phyloP scores from a whole-genome alignment of 2,888 invertebrate genomes.

The Lithophane leautieri region DNA sequence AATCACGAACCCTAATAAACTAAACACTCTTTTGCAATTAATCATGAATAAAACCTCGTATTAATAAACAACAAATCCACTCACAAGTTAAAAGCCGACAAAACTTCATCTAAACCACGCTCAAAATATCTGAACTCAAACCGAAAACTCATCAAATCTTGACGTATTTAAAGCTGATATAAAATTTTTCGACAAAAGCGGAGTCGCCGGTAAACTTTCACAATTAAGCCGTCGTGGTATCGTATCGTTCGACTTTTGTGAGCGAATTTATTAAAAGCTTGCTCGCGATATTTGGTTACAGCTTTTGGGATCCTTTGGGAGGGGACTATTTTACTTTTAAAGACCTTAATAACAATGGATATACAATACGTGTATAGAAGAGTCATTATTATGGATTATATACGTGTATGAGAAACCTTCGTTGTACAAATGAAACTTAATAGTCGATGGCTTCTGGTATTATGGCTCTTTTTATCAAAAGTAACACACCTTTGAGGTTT shows the following conservation, averaged over 20 bases:
- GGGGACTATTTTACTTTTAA: constrained; percentile 53
- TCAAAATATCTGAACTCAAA: constrained; percentile 59
- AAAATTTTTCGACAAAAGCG: constrained; percentile 70
- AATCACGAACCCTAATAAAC: constrained; percentile 12
- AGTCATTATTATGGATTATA: background rate
- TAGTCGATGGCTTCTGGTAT: background rate
- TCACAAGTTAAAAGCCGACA: constrained; percentile 36
- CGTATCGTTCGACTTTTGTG: constrained; percentile 64
- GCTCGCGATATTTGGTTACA: constrained; percentile 69
- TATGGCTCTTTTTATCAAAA: background rate
- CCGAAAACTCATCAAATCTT: constrained; percentile 69
- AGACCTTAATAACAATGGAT: constrained; percentile 18
- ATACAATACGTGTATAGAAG: background rate
- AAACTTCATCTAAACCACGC: constrained; percentile 49
- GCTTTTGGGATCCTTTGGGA: constrained; percentile 49
- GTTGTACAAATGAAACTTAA: background rate
- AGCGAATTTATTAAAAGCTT: constrained; percentile 75
- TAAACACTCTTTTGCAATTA: constrained; percentile 41
- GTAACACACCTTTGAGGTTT: background rate
- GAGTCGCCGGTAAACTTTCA: constrained; percentile 74
- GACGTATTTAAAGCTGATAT: constrained; percentile 68
- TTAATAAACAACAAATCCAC: constrained; percentile 53
- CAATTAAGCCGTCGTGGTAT: constrained; percentile 74
- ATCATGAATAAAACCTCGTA: constrained; percentile 38
- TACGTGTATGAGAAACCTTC: background rate